A percentile compares a stretch with the other conserved stretches of the same genome.
Conservation (phyloP, 1,140 invertebrate species). For the Lutraria rhynchaena region DNA sequence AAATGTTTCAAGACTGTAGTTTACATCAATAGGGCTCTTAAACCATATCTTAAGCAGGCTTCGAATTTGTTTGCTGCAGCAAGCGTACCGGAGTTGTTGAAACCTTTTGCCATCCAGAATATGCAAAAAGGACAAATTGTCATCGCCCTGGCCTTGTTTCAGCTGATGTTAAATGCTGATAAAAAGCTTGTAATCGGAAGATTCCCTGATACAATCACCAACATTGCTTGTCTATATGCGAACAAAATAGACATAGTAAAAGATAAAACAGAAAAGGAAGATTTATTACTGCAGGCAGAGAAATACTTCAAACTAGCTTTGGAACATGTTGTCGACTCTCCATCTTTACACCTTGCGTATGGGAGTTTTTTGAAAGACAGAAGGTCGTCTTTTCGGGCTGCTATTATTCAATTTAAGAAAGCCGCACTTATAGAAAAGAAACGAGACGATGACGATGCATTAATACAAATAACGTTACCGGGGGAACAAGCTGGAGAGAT, state of each 20-base stretch:
- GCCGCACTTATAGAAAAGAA: constrained; percentile 11
- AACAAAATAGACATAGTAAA: constrained; percentile 2
- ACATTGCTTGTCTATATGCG: constrained; percentile 45
- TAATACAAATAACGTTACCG: constrained; percentile 43
- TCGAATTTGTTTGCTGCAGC: constrained; percentile 25
- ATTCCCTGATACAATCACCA: constrained; percentile 36
- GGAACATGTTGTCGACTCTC: constrained; percentile 26
- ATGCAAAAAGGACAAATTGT: constrained; percentile 39
- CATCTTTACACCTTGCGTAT: constrained; percentile 51
- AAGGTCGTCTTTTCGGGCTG: constrained; percentile 6
- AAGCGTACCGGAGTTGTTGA: constrained; percentile 32
- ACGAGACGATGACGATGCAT: constrained; percentile 46
- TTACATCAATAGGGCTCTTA: constrained; percentile 15
- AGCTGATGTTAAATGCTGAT: constrained; percentile 26
- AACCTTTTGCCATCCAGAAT: constrained; percentile 22
- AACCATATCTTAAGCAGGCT: not conserved
- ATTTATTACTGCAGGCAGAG: constrained; percentile 6
- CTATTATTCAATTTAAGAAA: constrained; percentile 30
- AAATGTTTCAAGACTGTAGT: constrained; percentile 40
- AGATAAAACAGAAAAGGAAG: not conserved
- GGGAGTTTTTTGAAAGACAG: constrained; percentile 37
- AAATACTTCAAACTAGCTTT: constrained; percentile 19
- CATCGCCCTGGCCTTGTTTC: constrained; percentile 28
- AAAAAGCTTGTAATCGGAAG: not conserved
- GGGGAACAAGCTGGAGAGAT: not conserved